Percentiles rank a stretch among this genome's conserved stretches.
Conservation (phyloP, 1,140 invertebrate genomes). For the Zaprionus kolodkinae region DNA sequence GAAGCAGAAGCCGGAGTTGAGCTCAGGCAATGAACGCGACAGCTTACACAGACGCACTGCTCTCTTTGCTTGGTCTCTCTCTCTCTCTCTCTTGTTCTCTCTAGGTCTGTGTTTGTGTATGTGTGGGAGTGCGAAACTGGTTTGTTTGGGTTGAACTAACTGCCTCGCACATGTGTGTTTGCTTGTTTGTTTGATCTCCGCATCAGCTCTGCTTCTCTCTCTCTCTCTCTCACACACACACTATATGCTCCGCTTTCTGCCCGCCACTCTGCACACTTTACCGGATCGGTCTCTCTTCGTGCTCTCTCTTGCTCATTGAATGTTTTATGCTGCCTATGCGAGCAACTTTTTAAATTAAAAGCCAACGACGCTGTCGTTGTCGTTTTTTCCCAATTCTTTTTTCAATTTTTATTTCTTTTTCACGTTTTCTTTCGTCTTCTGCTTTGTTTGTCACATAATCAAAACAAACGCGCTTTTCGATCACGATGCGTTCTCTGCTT, state of each 20-base stretch:
- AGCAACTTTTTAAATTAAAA: slow-evolving; percentile 76
- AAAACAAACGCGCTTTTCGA: slow-evolving; percentile 73
- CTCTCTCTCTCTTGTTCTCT: slow-evolving; percentile 15
- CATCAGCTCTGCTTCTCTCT: slow-evolving; percentile 6
- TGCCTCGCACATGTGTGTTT: slow-evolving; percentile 44
- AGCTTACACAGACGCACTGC: slow-evolving; percentile 15
- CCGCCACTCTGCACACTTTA: not conserved
- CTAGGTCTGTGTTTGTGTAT: slow-evolving; percentile 18
- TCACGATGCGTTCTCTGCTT: slow-evolving; percentile 60
- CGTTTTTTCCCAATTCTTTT: slow-evolving; percentile 28
- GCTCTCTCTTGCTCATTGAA: slow-evolving; percentile 38
- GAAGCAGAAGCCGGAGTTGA: slow-evolving; percentile 46
- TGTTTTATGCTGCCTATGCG: slow-evolving; percentile 56
- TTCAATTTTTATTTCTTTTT: slow-evolving; percentile 51
- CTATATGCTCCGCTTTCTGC: not conserved
- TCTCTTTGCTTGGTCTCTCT: not conserved
- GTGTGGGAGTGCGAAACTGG: slow-evolving; percentile 71
- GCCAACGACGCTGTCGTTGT: slow-evolving; percentile 29
- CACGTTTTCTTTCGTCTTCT: slow-evolving; percentile 36
- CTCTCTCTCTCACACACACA: not conserved
- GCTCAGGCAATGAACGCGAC: slow-evolving; percentile 35
- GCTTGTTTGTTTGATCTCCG: slow-evolving; percentile 34
- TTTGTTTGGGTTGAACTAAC: slow-evolving; percentile 63
- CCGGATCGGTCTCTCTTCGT: not conserved
- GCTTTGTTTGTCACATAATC: slow-evolving; percentile 64